These are phyloP conservation scores for Coelogynopora nodosa DNA, from an alignment of 2,888 invertebrate species.

Conservation along the genomic window DNA sequence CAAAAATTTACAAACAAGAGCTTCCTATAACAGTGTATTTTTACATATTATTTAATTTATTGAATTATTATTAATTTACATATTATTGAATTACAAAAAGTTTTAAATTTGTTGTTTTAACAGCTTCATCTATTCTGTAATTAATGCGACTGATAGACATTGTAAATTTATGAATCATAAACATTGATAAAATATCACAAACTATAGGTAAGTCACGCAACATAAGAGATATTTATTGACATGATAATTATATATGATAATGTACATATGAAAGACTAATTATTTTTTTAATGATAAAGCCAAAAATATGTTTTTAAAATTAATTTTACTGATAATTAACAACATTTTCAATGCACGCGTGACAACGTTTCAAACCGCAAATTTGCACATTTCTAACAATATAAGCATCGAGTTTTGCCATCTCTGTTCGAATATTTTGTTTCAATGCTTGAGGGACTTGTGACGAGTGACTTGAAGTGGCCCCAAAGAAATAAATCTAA, in stretches of 20 bases:
- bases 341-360: not conserved
- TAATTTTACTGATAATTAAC: not conserved
- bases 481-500: conserved; percentile 21
- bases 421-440: not conserved
- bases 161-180: too few relatives aligned
- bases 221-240: not conserved
- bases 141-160: too few relatives aligned
- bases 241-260: not conserved
- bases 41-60: too few relatives aligned
- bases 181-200: too few relatives aligned
- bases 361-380: not conserved
- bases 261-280: not conserved
- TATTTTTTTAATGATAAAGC: not conserved
- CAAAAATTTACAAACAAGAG: too few relatives aligned
- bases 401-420: not conserved
- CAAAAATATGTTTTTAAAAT: not conserved
- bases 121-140: too few relatives aligned
- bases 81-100: too few relatives aligned
- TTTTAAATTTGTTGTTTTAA: too few relatives aligned
- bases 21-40: too few relatives aligned
- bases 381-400: conserved; percentile 2
- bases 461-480: not conserved
- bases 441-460: not conserved
- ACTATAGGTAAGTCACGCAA: too few relatives aligned
- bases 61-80: too few relatives aligned